Evolutionary conservation across 2,113 vertebrate genomes (phyloP).

Genomic region (Lonchura striata): DNA sequence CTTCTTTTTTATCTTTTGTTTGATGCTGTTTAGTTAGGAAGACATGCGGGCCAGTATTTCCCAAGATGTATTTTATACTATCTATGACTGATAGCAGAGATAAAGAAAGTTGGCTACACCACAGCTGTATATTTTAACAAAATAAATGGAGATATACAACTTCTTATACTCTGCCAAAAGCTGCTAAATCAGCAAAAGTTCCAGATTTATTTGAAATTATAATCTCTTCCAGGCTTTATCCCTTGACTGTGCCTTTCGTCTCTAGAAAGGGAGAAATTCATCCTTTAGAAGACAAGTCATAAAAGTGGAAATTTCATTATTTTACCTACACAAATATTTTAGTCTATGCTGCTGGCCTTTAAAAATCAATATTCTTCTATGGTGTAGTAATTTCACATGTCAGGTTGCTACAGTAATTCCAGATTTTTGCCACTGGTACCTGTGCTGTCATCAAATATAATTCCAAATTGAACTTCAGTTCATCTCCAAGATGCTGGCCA

Average conservation of each 20-base stretch:
- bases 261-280: fast-evolving
- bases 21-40: neutral
- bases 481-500: neutral
- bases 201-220: neutral
- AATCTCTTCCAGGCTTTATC: neutral
- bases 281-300: neutral
- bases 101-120: neutral
- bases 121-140: neutral
- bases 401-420: neutral
- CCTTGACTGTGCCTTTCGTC: neutral
- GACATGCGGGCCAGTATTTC: neutral
- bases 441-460: neutral
- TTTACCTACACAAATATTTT: neutral
- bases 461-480: neutral
- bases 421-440: neutral
- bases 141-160: neutral
- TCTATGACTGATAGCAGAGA: neutral
- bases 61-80: neutral
- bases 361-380: neutral
- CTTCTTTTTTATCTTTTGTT: neutral
- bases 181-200: neutral
- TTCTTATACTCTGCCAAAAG: neutral
- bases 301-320: neutral
- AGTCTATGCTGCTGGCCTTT: neutral
- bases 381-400: neutral